Evolutionary conservation across 53 echinoderm and acorn worm species (phyloP), one percentile per base, ranked within the genome.

Genomic region (Mesocentrotus franciscanus): DNA sequence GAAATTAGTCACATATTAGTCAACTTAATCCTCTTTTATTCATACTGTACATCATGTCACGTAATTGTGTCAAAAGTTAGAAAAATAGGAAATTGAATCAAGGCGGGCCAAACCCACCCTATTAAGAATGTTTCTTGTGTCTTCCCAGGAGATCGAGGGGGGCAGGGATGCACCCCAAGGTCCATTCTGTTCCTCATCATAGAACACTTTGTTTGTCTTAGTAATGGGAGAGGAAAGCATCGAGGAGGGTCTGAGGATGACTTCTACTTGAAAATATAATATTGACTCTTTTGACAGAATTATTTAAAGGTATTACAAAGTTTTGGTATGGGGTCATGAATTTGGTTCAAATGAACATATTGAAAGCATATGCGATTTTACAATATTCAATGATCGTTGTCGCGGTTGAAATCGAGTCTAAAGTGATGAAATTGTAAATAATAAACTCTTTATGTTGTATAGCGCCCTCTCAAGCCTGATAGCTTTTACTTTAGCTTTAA

Each of bases 81-180:
- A 33, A 90, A 90, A 60, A 81, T 60, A 90, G 90, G 90, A 90
- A 90, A 90, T 90, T 60, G 27, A 90, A 90, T 90, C 90, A 60
- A 90, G 58, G 13, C n/a, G 15, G 59, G 60, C 90, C 90, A 60
- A 90, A 90, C 90, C 90, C 90, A 90, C 90, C 90, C 90, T 90
- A 60, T 90, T n/a, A 60, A 60, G 0, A 10, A 15, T 59, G 60
- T 60, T 60, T 90, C 90, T 90, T 58, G 81, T 81, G 81, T 17
- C 81, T 17, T 81, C 81, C 81, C 81, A 1, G 36, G 81, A 39
- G 81, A 81, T 81, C 20, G 78, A 78, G 20, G 39, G 29, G 72
- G 72, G 72, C n/a, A 27, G n/a, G 26, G 81, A 0, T 81, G 15
- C 20, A 49, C 81, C 33, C 33, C 81, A 81, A 81, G 81, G 81